phyloP scores from a whole-genome alignment of 1,140 invertebrate genomes.

The Calephelis nemesis region DNA sequence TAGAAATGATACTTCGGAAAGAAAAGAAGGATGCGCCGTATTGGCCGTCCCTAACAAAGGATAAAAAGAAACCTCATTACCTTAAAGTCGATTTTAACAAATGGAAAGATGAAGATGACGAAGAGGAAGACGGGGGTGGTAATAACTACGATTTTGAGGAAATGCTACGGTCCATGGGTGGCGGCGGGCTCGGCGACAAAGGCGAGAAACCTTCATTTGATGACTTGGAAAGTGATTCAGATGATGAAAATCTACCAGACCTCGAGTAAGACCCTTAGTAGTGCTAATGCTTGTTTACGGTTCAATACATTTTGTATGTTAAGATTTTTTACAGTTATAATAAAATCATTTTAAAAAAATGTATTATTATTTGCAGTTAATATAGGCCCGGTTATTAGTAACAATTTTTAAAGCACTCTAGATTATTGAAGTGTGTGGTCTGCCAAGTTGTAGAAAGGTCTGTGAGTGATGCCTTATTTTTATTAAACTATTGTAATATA shows the following conservation, averaged over 20 bases:
- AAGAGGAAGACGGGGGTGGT: conserved; percentile 53
- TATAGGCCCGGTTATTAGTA: neutral
- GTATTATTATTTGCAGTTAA: conserved; percentile 20
- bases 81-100: conserved; percentile 98
- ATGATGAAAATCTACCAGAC: conserved; percentile 73
- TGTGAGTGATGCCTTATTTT: conserved; percentile 16
- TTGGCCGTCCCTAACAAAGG: conserved; percentile 93
- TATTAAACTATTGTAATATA: conserved; percentile 12
- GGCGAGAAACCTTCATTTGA: conserved; percentile 67
- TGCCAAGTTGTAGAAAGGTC: conserved; percentile 8
- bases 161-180: conserved; percentile 62
- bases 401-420: neutral
- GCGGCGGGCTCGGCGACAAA: conserved; percentile 49
- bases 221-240: conserved; percentile 67
- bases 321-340: conserved; percentile 75
- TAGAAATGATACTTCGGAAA: conserved; percentile 88
- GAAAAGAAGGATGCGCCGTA: conserved; percentile 83
- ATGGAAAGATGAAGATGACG: conserved; percentile 94
- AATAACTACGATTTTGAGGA: conserved; percentile 52
- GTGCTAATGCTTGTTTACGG: conserved; percentile 53
- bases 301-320: conserved; percentile 71
- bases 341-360: conserved; percentile 49
- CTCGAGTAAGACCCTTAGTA: conserved; percentile 58
- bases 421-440: conserved; percentile 7
- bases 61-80: conserved; percentile 95